Evolutionary conservation across 35 echinoderm and acorn worm genomes (phyloP), one percentile per base, ranked within the genome.

Genomic region (Acanthaster planci): DNA sequence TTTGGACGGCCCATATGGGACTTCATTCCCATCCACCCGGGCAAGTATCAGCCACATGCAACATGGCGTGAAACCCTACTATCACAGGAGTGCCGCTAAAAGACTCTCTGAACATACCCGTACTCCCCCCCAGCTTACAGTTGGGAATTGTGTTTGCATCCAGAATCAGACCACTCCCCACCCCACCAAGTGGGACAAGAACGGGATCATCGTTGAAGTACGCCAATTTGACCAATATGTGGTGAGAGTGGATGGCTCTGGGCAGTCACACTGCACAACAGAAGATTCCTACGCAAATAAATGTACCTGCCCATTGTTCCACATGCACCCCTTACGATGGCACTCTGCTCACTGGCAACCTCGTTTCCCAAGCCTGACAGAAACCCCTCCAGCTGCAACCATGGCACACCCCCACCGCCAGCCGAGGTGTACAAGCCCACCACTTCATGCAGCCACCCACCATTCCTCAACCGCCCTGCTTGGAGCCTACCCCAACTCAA

Each of bases 151-250:
- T 27, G 84, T 86, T 44, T 38, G 35, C 84, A 55, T 86, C 7
- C 75, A 86, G 76, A 86, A 86, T 52, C 84, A 82, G 84, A 86
- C 84, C 12, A 36, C 76, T 39, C 38, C 36, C 23, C 84, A 86
- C 55, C 84, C 84, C 5, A 42, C 37, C 35, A 86, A 79, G 76
- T 86, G 84, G 84, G 84, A 78, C 64, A 77, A 53, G 88, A 90
- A n/a, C n/a, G n/a, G n/a, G n/a, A n/a, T n/a, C n/a, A n/a, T n/a
- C n/a, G n/a, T n/a, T n/a, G 84, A 86, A 38, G 81, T 90, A 8
- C 86, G 51, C 8, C 72, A 88, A n/a, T 40, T 6, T 80, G 76
- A 88, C 39, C 86, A 88, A 56, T 80, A 88, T 37, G 0, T 88
- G 0, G 77, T 80, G 8, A 47, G 77, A 1, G 86, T 88, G 44